These are phyloP conservation scores for Stegastes partitus DNA, from an alignment of 2,113 vertebrate genomes.

Conservation along the genomic window DNA sequence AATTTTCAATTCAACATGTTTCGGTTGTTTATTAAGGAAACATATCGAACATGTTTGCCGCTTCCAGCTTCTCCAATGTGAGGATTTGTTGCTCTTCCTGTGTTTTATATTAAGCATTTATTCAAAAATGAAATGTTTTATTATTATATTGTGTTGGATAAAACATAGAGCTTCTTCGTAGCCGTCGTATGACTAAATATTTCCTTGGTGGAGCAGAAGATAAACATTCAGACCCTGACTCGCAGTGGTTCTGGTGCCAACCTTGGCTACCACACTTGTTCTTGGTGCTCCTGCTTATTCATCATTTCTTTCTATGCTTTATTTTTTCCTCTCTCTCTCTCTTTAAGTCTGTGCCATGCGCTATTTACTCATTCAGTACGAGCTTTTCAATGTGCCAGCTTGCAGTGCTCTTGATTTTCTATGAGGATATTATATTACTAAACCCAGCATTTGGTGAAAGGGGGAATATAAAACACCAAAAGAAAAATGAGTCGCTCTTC, in stretches of 20 bases:
- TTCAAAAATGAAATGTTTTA: background rate
- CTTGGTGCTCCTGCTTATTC: conserved; percentile 18
- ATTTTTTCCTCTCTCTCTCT: too few relatives aligned
- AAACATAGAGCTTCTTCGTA: background rate
- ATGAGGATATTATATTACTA: conserved; percentile 32
- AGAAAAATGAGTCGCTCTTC: background rate
- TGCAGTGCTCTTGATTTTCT: conserved; percentile 29
- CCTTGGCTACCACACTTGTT: background rate
- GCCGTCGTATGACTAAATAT: background rate
- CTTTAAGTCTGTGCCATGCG: conserved; percentile 32
- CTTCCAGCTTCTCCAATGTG: background rate
- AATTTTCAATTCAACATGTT: background rate
- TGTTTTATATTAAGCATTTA: background rate
- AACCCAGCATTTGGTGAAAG: conserved; percentile 39
- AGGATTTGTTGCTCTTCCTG: background rate
- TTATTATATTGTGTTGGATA: background rate
- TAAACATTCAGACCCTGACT: conserved; percentile 27
- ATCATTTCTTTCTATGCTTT: background rate
- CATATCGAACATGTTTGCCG: background rate
- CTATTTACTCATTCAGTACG: conserved; percentile 21
- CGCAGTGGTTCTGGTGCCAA: conserved; percentile 12
- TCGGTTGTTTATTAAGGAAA: background rate
- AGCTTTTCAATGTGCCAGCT: conserved; percentile 28
- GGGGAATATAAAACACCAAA: background rate
- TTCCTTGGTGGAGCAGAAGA: background rate